phyloP scores from a whole-genome alignment of 2,888 invertebrate species.

The Catocala sponsa region DNA sequence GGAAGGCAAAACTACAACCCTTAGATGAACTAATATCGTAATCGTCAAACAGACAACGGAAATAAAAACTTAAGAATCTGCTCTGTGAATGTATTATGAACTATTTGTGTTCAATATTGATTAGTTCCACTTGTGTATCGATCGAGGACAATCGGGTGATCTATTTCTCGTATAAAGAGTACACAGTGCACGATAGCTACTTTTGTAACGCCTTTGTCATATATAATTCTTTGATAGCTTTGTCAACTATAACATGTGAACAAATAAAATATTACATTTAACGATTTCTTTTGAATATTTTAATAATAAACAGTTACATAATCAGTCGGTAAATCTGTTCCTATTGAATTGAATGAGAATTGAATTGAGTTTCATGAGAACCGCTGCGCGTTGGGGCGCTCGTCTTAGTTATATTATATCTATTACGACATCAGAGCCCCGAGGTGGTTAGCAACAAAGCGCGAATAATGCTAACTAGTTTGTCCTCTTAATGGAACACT shows the following conservation, averaged over 20 bases:
- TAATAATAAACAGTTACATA: constrained; percentile 2
- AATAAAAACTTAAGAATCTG: too few relatives aligned
- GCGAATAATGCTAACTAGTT: constrained; percentile 24
- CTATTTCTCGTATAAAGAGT: not conserved
- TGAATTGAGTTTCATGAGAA: constrained; percentile 2
- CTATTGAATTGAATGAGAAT: constrained; percentile 2
- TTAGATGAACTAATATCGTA: too few relatives aligned
- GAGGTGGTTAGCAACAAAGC: constrained; percentile 30
- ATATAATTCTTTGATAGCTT: not conserved
- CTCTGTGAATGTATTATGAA: too few relatives aligned
- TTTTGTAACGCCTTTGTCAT: too few relatives aligned
- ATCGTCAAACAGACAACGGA: too few relatives aligned
- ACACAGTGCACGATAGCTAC: not conserved
- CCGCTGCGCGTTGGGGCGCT: not conserved
- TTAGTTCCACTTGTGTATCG: constrained; percentile 6
- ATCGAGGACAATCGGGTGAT: not conserved
- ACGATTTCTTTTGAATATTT: not conserved
- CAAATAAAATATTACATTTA: not conserved
- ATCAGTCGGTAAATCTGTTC: not conserved
- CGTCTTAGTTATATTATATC: not conserved
- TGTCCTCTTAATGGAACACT: constrained; percentile 33
- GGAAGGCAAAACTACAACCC: too few relatives aligned
- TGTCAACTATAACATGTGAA: not conserved
- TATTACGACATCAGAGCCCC: constrained; percentile 14
- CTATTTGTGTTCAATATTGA: constrained; percentile 4